Evolutionary conservation across 2,113 vertebrate species (phyloP), one percentile per base, ranked within the genome.

Genomic region (Notarius quadriscutis): DNA sequence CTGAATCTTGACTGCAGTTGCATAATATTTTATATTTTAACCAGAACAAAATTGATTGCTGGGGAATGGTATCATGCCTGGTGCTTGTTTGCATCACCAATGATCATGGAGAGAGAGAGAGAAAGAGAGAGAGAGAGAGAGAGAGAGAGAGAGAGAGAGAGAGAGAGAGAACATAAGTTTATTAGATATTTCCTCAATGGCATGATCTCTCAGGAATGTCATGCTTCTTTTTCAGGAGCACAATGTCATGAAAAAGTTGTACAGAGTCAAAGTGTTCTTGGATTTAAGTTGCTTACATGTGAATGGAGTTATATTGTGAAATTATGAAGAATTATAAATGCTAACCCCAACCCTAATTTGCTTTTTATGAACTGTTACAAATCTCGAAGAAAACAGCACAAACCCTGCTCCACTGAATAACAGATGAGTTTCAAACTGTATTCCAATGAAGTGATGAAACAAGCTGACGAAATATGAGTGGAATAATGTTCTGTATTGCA

Each of bases 51-150:
- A 58, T 57, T 15, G 51, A 8, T 71, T 72, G 65, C 65, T 55
- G 27, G 67, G 30, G 67, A 55, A 72, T 84, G 34, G n/a, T 20
- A 58, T 84, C 25, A 84, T 72, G 67, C 34, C 83, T 41, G 65
- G 9, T 20, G 55, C 30, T 72, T 18, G 83, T 84, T 84, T 71
- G 18, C 83, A 60, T 62, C 71, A 77, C 20, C 41, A 85, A 17
- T 77, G 57, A 63, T 74, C 55, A 77, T 34, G 62, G 48, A 41
- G 9, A 72, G 7, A 80, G 17, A 60, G 11, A 48, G 48, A 25
- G 34, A 8, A 4, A 62, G 22, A 67, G 55, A 27, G 14, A 50
- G 18, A 75, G 41, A 75, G 18, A 48, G 48, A 25, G 72, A 11
- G 1, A 18, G 9, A 53, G 51, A 53, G 51, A 53, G 51, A 55